These are phyloP conservation scores for Cuculus canorus DNA, from an alignment of 2,797 vertebrate genomes.

Conservation along the genomic window DNA sequence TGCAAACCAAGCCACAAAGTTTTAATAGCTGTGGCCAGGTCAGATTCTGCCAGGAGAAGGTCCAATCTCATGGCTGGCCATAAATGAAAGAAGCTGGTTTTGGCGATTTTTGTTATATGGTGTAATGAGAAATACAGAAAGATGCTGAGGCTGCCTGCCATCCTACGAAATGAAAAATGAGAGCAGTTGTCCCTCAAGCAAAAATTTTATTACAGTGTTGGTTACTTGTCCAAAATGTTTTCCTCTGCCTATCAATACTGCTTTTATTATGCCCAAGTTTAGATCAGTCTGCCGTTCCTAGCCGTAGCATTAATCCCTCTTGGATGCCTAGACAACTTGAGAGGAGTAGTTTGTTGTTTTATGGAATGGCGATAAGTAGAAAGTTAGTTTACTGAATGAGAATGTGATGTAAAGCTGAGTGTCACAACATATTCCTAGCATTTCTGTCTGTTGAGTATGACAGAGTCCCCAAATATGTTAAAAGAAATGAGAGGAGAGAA, in stretches of 20 bases:
- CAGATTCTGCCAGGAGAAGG: neutral
- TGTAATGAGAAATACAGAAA: slow-evolving; percentile 46
- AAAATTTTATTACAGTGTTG: slow-evolving; percentile 26
- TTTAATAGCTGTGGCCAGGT: neutral
- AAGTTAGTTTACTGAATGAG: neutral
- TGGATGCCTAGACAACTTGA: neutral
- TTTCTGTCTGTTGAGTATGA: neutral
- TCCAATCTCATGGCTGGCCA: neutral
- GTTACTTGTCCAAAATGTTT: slow-evolving; percentile 42
- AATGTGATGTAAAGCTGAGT: neutral
- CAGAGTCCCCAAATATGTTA: neutral
- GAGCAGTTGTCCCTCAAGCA: slow-evolving; percentile 39
- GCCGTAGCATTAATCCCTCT: neutral
- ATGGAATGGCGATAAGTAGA: neutral
- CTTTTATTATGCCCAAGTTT: slow-evolving; percentile 23
- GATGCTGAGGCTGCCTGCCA: neutral
- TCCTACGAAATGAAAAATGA: slow-evolving; percentile 15
- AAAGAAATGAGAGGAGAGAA: neutral
- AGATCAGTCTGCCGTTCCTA: slow-evolving; percentile 2
- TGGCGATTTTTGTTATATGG: neutral
- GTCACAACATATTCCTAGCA: neutral
- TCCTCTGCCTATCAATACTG: slow-evolving; percentile 36
- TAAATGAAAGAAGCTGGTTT: slow-evolving; percentile 19
- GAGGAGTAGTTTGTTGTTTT: neutral
- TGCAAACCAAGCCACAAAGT: neutral